These are phyloP conservation scores for Caenorhabditis zanzibari DNA, from an alignment of 2,888 invertebrate species.

Conservation along the genomic window DNA sequence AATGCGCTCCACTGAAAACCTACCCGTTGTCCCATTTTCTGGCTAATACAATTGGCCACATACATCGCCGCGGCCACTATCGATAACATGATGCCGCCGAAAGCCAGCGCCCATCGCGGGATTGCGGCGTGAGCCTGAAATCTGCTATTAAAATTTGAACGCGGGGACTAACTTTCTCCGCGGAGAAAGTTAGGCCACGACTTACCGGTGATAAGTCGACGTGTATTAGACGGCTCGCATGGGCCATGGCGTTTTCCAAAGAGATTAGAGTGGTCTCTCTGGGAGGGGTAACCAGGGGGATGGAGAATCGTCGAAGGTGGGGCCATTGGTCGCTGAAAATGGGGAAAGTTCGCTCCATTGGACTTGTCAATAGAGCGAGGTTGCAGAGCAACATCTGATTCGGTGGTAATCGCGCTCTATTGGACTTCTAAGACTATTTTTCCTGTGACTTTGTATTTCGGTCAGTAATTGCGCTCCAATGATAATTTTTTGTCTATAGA, in stretches of 20 bases:
- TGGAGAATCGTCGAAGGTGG: slow-evolving; percentile 62
- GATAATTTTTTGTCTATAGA: neutral
- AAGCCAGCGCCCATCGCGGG: slow-evolving; percentile 70
- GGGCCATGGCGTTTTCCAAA: slow-evolving; percentile 61
- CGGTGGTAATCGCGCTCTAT: no score
- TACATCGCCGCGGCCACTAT: slow-evolving; percentile 70
- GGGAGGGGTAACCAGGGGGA: slow-evolving; percentile 47
- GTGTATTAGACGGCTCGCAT: slow-evolving; percentile 60
- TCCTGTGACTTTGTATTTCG: no score
- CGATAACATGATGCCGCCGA: slow-evolving; percentile 63
- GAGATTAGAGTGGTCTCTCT: slow-evolving; percentile 50
- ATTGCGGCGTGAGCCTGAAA: slow-evolving; percentile 65
- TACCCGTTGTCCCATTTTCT: slow-evolving; percentile 66
- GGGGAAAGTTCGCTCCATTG: neutral
- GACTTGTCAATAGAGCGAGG: neutral
- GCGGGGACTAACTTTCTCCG: no score
- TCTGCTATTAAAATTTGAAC: no score
- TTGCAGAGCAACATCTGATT: no score
- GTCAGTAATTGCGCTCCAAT: neutral
- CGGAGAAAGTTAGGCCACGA: neutral
- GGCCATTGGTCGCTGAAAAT: slow-evolving; percentile 60
- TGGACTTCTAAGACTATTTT: no score
- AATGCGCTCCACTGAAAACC: slow-evolving; percentile 16
- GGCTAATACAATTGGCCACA: slow-evolving; percentile 73
- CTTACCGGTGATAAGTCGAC: slow-evolving; percentile 57